Evolutionary conservation across 2,888 invertebrate species (phyloP).

Genomic region (Plutella xylostella): DNA sequence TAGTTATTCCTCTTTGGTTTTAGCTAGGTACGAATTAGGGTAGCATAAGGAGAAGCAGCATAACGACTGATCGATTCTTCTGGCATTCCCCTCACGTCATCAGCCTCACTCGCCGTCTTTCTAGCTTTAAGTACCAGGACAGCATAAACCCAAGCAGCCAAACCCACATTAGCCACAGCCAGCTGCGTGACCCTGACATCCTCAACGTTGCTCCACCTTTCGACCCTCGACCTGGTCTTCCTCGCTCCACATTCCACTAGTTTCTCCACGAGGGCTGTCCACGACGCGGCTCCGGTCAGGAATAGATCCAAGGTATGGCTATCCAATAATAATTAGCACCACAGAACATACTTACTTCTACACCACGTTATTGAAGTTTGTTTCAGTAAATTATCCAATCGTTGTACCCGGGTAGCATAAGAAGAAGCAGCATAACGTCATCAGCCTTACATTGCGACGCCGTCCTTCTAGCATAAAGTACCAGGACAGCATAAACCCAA

Average conservation of each 20-base stretch:
- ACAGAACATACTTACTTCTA: too few relatives aligned
- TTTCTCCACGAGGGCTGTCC: too few relatives aligned
- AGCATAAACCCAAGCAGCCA: neutral
- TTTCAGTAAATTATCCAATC: too few relatives aligned
- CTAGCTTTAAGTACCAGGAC: neutral
- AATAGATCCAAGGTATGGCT: too few relatives aligned
- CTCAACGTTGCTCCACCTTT: slow-evolving; percentile 28
- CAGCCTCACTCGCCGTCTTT: neutral
- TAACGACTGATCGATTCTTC: slow-evolving; percentile 25
- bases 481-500: neutral
- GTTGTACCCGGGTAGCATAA: too few relatives aligned
- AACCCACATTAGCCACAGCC: slow-evolving; percentile 45
- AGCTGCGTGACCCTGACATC: slow-evolving; percentile 26
- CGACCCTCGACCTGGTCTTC: slow-evolving; percentile 32
- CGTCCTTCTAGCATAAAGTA: neutral
- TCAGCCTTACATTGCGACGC: neutral
- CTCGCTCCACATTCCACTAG: slow-evolving; percentile 40
- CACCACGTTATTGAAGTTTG: too few relatives aligned
- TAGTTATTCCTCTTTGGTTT: neutral
- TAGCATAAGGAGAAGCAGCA: too few relatives aligned
- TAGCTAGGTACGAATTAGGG: neutral
- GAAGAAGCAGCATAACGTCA: too few relatives aligned
- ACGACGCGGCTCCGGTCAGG: too few relatives aligned
- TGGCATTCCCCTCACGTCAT: slow-evolving; percentile 30
- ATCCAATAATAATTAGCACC: too few relatives aligned